phyloP scores from a whole-genome alignment of 2,113 vertebrate species.

The Orthonyx spaldingii region DNA sequence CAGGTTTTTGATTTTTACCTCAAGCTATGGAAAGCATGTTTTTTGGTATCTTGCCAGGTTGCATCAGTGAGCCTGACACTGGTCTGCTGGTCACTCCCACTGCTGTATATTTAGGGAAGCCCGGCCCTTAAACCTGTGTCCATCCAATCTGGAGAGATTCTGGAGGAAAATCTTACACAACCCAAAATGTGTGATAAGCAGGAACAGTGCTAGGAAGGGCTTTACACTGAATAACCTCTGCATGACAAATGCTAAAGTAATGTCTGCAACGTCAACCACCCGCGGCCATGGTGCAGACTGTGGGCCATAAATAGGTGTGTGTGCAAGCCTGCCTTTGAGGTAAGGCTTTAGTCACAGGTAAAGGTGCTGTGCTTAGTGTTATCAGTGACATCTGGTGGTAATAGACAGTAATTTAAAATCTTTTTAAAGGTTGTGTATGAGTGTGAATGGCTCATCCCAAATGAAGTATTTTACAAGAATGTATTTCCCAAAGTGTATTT shows the following conservation, averaged over 20 bases:
- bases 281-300: not conserved
- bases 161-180: not conserved
- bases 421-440: not conserved
- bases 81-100: not conserved
- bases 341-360: not conserved
- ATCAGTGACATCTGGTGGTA: slow-evolving; percentile 46
- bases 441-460: not conserved
- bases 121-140: not conserved
- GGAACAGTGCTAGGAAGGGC: not conserved
- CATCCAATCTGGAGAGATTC: not conserved
- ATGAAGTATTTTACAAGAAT: not conserved
- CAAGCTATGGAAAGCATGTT: fast-evolving
- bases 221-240: not conserved
- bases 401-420: not conserved
- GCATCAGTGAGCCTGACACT: not conserved
- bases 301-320: not conserved
- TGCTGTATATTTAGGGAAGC: not conserved
- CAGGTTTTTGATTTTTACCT: not conserved
- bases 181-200: not conserved
- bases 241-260: not conserved
- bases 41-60: not conserved
- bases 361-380: not conserved
- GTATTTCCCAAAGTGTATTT: not conserved
- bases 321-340: not conserved
- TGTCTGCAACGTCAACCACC: not conserved